Evolutionary conservation across 2,888 invertebrate genomes (phyloP), one percentile per base, ranked within the genome.

Genomic region (Epistrophella euchroma): DNA sequence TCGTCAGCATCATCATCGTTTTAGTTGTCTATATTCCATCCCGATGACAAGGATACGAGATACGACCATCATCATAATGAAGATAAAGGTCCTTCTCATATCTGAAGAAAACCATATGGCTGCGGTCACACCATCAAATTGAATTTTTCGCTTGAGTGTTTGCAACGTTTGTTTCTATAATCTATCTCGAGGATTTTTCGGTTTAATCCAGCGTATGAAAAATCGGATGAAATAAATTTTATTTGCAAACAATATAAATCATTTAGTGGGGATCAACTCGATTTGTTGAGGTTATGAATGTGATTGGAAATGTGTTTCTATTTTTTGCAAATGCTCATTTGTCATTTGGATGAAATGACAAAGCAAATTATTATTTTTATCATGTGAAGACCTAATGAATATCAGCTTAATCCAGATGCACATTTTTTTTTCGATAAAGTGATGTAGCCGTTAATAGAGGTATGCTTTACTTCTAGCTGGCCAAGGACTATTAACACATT

Each of bases 41-140:
- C 32, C 28, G 56, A 71, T 79, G 74, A 74, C 64, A 75, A 74
- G 84, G 74, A 79, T 84, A 78, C 66, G 22, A 40, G 74, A 79
- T 84, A 78, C 66, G 22, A 40, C 40, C 13, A 58, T 10, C 22
- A 28, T 4, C 47, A 47, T 56, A 35, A 28, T 60, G 64, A 47
- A 19, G 28, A 74, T 66, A 50, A 50, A 72, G 71, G 56, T 72
- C 40, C 32, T 66, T 15, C 6, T 15, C 2, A 28, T 45, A 22
- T 25, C 10, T n/a, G 17, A 28, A 28, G 45, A 17, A 45, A 9
- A 81, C 56, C 86, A 86, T 86, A 64, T 86, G 86, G 77, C 71
- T 82, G 70, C 32, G 82, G 82, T 86, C 86, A 74, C 86, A 86
- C 86, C 81, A 82, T 86, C 86, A 86, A 86, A 86, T 86, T 86